phyloP scores from a whole-genome alignment of 64 coral and sea anemone species.

The Dendrophyllia cribrosa region DNA sequence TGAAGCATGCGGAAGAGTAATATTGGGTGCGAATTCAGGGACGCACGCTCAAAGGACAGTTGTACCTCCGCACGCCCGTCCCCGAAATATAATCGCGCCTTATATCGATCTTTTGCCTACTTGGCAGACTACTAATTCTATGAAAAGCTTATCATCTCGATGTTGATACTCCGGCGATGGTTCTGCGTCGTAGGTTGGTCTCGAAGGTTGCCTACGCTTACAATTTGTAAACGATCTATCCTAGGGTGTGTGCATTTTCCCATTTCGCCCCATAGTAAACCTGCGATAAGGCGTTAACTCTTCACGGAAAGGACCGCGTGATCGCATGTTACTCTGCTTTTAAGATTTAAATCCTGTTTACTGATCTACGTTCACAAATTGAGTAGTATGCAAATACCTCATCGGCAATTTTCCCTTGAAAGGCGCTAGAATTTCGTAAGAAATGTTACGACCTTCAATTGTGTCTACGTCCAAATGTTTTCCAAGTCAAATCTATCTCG shows the following conservation, averaged over 20 bases:
- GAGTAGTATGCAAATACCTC: not conserved
- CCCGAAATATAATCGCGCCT: too few species aligned
- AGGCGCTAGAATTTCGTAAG: too few species aligned
- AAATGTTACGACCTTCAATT: not conserved
- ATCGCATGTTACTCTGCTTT: not conserved
- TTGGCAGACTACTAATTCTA: not conserved
- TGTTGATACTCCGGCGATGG: not conserved
- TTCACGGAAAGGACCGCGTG: not conserved
- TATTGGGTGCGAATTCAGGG: too few species aligned
- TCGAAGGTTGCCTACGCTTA: conserved; percentile 1
- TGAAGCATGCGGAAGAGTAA: not conserved
- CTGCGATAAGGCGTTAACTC: not conserved
- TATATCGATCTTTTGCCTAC: too few species aligned
- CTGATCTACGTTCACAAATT: not conserved
- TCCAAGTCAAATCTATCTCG: not conserved
- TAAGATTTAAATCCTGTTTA: not conserved
- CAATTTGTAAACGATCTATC: not conserved
- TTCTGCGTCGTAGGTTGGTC: conserved; percentile 3
- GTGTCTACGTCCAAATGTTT: not conserved
- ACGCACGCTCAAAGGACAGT: too few species aligned
- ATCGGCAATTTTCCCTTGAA: not conserved
- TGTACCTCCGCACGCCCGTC: too few species aligned
- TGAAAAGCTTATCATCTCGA: not conserved
- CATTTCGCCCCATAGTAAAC: not conserved
- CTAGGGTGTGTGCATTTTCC: conserved; percentile 12